Evolutionary conservation across 2,797 vertebrate genomes (phyloP).

Genomic region (Melopsittacus undulatus): DNA sequence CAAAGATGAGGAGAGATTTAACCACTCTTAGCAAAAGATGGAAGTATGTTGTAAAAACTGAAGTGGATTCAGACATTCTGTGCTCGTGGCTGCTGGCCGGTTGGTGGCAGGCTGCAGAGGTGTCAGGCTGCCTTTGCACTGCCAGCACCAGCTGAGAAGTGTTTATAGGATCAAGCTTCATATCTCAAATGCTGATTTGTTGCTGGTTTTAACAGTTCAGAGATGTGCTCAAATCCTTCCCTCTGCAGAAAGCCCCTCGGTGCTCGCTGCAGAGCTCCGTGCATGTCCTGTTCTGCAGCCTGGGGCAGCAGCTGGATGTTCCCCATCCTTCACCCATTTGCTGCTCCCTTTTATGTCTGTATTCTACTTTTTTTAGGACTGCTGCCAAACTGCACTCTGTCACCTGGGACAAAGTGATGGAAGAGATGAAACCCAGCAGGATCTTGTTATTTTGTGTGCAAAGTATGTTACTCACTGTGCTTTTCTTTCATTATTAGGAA

Average conservation of each 20-base stretch:
- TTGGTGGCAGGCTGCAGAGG: not conserved
- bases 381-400: not conserved
- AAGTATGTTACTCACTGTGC: not conserved
- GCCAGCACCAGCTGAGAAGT: accelerated
- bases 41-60: not conserved
- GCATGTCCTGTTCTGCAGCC: not conserved
- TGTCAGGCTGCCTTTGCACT: not conserved
- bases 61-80: not conserved
- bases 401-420: not conserved
- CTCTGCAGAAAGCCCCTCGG: not conserved
- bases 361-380: not conserved
- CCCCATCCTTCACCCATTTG: not conserved
- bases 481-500: constrained; percentile 78
- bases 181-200: not conserved
- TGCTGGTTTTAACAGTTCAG: not conserved
- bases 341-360: not conserved
- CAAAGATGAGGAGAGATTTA: not conserved
- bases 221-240: not conserved
- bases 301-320: not conserved
- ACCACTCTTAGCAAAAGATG: not conserved
- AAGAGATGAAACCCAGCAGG: not conserved
- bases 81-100: not conserved
- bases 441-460: not conserved
- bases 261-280: not conserved
- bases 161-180: accelerated